Evolutionary conservation across 2,113 vertebrate genomes (phyloP), one percentile per base, ranked within the genome.

Genomic region (Plectropomus leopardus): DNA sequence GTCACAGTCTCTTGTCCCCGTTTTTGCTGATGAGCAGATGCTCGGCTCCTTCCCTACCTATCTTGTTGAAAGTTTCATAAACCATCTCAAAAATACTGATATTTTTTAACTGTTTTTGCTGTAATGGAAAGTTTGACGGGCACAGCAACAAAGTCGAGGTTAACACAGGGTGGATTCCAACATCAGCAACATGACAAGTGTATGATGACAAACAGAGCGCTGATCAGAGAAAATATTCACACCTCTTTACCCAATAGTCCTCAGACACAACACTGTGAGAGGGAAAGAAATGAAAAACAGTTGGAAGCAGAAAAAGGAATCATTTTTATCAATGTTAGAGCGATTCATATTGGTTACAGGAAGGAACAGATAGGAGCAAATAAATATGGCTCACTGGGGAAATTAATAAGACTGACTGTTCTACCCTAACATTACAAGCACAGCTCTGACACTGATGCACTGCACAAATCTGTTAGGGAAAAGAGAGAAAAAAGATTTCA

Each of bases 371-470:
- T 57, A 76, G 28, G 64, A 73, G 40, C 21, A 3, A 69, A 64
- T 51, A 50, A 50, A 66, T 53, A 47, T 44, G 67, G 78, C 50
- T 71, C 83, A 73, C 64, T 21, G 4, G 75, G 83, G 81, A 82
- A 84, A 82, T 86, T 63, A 72, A 47, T 65, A 48, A 60, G 48
- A 63, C 53, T 65, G 48, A 63, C 53, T 55, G 21, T 67, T 75
- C 36, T 50, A 47, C 40, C 26, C 47, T 30, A 47, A 51, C 26
- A 36, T 72, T 57, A 58, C 47, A 36, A 47, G 59, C 30, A 34
- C 48, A 76, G 48, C 66, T 19, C 50, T 40, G 44, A 73, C 45
- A 48, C 44, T 23, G 17, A 67, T 30, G 63, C 13, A 21, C 1
- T 24, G 48, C 9, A 58, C 15, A 48, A 3, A 21, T 45, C 24